Conservation (phyloP, 2,888 invertebrate genomes). For the Pristionchus arcanus region DNA sequence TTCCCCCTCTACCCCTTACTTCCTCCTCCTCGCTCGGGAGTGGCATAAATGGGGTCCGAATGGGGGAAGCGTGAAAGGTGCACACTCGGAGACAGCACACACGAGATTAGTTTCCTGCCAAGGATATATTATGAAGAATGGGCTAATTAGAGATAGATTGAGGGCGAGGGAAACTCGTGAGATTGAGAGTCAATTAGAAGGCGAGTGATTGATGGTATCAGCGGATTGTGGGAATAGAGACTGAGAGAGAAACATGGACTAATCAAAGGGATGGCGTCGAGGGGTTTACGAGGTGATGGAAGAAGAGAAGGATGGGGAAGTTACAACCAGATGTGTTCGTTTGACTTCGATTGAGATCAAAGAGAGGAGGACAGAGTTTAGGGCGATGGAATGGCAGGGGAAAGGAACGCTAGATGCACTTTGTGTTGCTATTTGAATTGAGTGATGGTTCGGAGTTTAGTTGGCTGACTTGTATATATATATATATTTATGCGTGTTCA, state of each 20-base stretch:
- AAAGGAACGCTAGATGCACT: background rate
- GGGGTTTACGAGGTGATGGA: constrained; percentile 31
- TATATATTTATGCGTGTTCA: too few relatives aligned
- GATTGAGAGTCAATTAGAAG: background rate
- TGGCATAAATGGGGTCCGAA: constrained; percentile 15
- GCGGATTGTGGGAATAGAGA: constrained; percentile 1
- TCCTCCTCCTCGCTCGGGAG: background rate
- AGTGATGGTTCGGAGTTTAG: background rate
- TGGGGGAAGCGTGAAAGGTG: background rate
- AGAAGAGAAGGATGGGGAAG: too few relatives aligned
- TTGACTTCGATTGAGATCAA: background rate
- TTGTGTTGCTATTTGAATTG: background rate
- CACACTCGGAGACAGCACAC: background rate
- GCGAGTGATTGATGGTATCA: constrained; percentile 33
- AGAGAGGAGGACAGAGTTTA: constrained; percentile 21
- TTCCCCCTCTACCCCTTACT: background rate
- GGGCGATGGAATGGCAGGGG: background rate
- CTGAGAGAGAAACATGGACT: background rate
- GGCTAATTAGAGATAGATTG: constrained; percentile 22
- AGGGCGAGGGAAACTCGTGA: background rate
- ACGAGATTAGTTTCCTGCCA: constrained; percentile 26
- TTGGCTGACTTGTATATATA: background rate
- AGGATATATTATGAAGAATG: constrained; percentile 48
- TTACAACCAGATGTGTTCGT: constrained; percentile 42
- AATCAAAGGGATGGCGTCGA: background rate